Percentiles rank a stretch among this genome's conserved stretches.
Conservation (phyloP, 2,888 invertebrate genomes). For the Noctua janthe region DNA sequence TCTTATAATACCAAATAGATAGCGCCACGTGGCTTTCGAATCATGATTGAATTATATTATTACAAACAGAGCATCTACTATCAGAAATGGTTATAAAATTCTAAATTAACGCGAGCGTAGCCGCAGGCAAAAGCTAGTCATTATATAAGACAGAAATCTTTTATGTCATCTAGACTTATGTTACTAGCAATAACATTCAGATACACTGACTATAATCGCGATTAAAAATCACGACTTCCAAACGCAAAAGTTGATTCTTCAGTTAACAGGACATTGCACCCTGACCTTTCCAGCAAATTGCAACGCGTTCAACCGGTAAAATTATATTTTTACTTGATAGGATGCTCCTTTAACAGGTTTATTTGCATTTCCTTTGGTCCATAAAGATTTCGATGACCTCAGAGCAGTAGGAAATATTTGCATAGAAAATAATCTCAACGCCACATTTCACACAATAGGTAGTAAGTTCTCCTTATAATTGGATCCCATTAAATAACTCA, state of each 20-base stretch:
- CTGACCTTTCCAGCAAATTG: slow-evolving; percentile 32
- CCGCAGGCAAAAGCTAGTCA: too few species aligned
- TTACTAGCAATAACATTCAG: not conserved
- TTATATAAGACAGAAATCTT: not conserved
- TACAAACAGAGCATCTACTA: too few species aligned
- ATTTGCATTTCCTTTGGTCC: slow-evolving; percentile 52
- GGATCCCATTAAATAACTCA: not conserved
- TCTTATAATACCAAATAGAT: too few species aligned
- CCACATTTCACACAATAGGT: slow-evolving; percentile 2
- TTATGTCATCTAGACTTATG: not conserved
- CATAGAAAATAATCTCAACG: slow-evolving; percentile 29
- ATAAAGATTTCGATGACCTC: slow-evolving; percentile 42
- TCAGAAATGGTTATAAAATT: too few species aligned
- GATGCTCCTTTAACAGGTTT: slow-evolving; percentile 51
- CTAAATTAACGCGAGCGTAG: too few species aligned
- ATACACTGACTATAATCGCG: not conserved
- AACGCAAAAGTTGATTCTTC: not conserved
- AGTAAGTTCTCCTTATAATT: not conserved
- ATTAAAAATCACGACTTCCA: not conserved
- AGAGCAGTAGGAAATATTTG: slow-evolving; percentile 36
- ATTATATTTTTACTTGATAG: not conserved
- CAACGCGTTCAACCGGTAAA: slow-evolving; percentile 4
- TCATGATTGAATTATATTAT: too few species aligned
- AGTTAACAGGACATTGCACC: slow-evolving; percentile 45
- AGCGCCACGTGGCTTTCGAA: too few species aligned